Evolutionary conservation across 2,797 vertebrate species (phyloP), one percentile per base, ranked within the genome.

Genomic region (Catamblyrhynchus diadema): DNA sequence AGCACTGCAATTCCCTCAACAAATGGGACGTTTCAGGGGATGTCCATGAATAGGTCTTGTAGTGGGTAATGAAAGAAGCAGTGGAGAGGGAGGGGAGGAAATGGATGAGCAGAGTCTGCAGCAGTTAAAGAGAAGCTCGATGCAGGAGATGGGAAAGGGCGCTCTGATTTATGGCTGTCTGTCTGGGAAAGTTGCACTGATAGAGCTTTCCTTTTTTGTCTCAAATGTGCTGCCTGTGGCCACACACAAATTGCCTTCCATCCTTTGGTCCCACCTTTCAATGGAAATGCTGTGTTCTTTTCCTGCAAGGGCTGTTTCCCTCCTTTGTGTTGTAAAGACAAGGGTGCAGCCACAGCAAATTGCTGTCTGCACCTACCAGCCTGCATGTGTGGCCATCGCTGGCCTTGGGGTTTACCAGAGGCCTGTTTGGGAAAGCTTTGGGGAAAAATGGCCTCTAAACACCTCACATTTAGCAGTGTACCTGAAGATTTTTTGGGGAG

Each of bases 101-200:
- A 79, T 81, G 87, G 86, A 79, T 64, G 83, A 96, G 77, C 3
- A 1, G 80, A 79, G 73, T 32, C 6, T 81, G 88, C 86, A 64
- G 89, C 78, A 57, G 81, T 85, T 72, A 20, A 59, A 65, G 65
- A 62, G 70, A 83, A 81, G 37, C 65, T 88, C 6, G 0, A 44
- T 28, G 54, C 51, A 77, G 89, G 65, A 72, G 91, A 28, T 0
- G 0, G 62, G 9, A 66, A 87, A 86, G 70, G 33, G 50, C 2
- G 1, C 53, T 85, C 90, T 93, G 86, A 96, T 86, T 88, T 95
- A 94, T 28, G 44, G 41, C 41, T 66, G 79, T 75, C 82, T 95
- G 94, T 89, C 85, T 95, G 93, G 91, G 93, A 96, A 95, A 94
- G 89, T 39, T 86, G 65, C 62, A 66, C 41, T 53, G 47, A 81